Evolutionary conservation across 2,113 vertebrate species (phyloP), one percentile per base, ranked within the genome.

Genomic region (Salminus brasiliensis): DNA sequence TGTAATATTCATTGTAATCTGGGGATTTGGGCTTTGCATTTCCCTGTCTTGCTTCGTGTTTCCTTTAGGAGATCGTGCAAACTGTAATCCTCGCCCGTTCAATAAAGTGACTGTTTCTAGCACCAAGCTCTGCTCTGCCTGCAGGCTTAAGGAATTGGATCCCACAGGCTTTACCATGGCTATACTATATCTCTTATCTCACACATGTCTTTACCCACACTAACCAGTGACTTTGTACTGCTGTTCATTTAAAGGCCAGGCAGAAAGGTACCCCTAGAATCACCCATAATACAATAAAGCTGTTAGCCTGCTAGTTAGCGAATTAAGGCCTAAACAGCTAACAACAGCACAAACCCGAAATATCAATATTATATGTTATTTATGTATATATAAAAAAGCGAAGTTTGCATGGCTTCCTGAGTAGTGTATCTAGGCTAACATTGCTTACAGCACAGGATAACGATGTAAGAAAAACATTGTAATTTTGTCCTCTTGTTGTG

Each of bases 41-140:
- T 8, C 36, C 70, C 23, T 15, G 1, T 36, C 16, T n/a, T 55
- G 45, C 45, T 67, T 79, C 25, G 34, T 53, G 13, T 34, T 43
- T 63, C 16, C 6, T 4, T 36, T 73, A 9, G 67, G 66, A 39
- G 32, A 45, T n/a, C 27, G 32, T 68, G 74, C 30, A 55, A 73
- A 23, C 27, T 30, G 27, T 72, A 72, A 82, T 82, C 80, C 47
- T 16, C 72, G 3, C 41, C 13, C 2, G 74, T 82, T 68, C 69
- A 77, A 67, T 82, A 66, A 78, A 82, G 69, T 78, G 69, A 67
- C 67, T 66, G 74, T 78, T 82, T 73, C 49, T 45, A 77, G 59
- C 80, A 73, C 36, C 68, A 59, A 55, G 59, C 15, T 45, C 10
- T 52, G 78, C 43, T 45, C 80, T 41, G 43, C 45, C 60, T 73